Evolutionary conservation across 2,113 vertebrate genomes (phyloP).

Genomic region (Arizona elegans): DNA sequence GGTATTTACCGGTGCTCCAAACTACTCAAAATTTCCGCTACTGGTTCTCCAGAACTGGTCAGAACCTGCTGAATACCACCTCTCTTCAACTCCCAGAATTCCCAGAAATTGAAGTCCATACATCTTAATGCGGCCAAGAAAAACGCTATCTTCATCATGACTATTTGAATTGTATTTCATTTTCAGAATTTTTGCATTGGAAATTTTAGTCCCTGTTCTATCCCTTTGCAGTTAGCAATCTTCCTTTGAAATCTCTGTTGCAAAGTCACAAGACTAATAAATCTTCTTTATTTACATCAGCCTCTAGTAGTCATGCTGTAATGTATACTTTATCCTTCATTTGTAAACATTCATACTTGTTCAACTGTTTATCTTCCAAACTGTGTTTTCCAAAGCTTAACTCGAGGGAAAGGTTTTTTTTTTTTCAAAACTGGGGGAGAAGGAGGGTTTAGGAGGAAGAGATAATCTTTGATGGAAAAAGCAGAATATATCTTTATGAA

Average conservation of each 20-base stretch:
- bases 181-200: background rate
- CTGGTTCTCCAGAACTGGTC: too few relatives aligned
- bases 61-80: too few relatives aligned
- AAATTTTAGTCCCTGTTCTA: background rate
- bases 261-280: background rate
- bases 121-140: background rate
- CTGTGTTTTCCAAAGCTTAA: conserved; percentile 13
- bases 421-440: background rate
- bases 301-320: background rate
- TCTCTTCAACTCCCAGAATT: background rate
- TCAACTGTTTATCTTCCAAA: conserved; percentile 12
- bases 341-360: background rate
- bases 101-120: background rate
- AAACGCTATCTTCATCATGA: background rate
- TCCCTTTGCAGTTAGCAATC: background rate
- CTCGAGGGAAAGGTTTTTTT: background rate
- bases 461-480: background rate
- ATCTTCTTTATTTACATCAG: background rate
- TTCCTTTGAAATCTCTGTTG: conserved; percentile 4
- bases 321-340: background rate
- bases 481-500: background rate
- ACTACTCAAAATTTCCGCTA: too few relatives aligned
- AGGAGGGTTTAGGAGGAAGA: background rate
- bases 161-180: background rate
- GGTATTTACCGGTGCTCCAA: too few relatives aligned